Evolutionary conservation across 2,888 invertebrate species (phyloP).

Genomic region (Sarcophaga rosellei): DNA sequence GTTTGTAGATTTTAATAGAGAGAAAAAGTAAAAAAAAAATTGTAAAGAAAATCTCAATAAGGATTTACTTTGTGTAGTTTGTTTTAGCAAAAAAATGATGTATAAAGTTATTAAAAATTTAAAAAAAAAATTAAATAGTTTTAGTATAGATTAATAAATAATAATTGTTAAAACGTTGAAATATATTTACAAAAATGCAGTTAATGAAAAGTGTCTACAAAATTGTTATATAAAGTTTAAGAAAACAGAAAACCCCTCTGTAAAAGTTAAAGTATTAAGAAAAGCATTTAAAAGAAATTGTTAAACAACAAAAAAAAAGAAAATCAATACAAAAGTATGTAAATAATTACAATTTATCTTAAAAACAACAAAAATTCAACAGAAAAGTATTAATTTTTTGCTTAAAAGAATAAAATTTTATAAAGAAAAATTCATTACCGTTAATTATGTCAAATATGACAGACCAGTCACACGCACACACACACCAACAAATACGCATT

Average conservation of each 20-base stretch:
- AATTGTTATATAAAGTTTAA: constrained; percentile 46
- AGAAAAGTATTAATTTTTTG: constrained; percentile 6
- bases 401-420: constrained; percentile 17
- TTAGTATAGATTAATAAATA: background rate
- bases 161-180: background rate
- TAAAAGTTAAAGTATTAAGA: constrained; percentile 20
- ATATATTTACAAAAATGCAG: constrained; percentile 15
- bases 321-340: background rate
- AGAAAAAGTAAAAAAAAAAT: constrained; percentile 28
- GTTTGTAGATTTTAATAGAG: constrained; percentile 61
- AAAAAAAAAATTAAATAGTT: constrained; percentile 10
- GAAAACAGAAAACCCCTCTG: background rate
- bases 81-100: constrained; percentile 14
- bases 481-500: constrained; percentile 41
- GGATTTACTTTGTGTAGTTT: constrained; percentile 17
- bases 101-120: constrained; percentile 3
- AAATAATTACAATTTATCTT: background rate
- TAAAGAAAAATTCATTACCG: constrained; percentile 37
- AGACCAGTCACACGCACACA: constrained; percentile 41
- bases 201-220: background rate
- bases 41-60: constrained; percentile 12
- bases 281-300: constrained; percentile 36
- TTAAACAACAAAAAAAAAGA: constrained; percentile 5
- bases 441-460: constrained; percentile 62
- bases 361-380: background rate